Base-by-base conservation (phyloP, 2,888 invertebrate genomes). In the Tetramorium bicarinatum region DNA sequence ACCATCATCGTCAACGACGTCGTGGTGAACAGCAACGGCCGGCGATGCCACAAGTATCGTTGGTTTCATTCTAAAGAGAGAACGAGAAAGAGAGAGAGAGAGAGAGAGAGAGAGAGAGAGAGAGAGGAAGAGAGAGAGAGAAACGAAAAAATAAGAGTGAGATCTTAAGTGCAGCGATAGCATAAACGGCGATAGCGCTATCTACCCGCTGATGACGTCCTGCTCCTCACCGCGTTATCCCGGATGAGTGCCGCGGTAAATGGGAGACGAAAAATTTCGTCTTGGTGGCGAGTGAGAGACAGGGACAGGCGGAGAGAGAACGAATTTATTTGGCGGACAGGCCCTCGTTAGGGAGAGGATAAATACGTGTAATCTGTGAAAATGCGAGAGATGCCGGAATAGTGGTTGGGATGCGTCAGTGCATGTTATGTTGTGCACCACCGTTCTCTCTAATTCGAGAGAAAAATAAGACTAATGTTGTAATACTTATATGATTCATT, bases 91-190 rank as follows among this genome's bases (percentile, higher is more conserved):
- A 44, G 29, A 59, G 64, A 34, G 29, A 34, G 41, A 44, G 64
- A 34, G 29, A 34, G 38, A 49, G 8, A 25, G 72, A 47, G 21
- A 34, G 47, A 49, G 47, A 44, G 29, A 59, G 25, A 25, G 25
- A 81, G 74, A 29, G 62, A 72, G 38, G 41, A 59, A 47, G 21
- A 21, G 47, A 49, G 47, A 44, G 29, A 59, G 64, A 34, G 29
- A 34, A 54, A 44, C 41, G 52, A 67, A 29, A 67, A 67, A 89
- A 88, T 67, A 44, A 77, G 29, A 77, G 67, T 89, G 88, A 91
- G 92, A 92, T 92, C 91, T 91, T 92, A 92, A 94, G 92, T 93
- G 93, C 92, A 88, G 91, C 88, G 94, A 93, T 93, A 93, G 91
- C 90, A 87, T 88, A 44, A 86, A 90, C 89, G 88, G 82, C 88